phyloP scores from a whole-genome alignment of 2,113 vertebrate genomes.

The Tragelaphus scriptus region DNA sequence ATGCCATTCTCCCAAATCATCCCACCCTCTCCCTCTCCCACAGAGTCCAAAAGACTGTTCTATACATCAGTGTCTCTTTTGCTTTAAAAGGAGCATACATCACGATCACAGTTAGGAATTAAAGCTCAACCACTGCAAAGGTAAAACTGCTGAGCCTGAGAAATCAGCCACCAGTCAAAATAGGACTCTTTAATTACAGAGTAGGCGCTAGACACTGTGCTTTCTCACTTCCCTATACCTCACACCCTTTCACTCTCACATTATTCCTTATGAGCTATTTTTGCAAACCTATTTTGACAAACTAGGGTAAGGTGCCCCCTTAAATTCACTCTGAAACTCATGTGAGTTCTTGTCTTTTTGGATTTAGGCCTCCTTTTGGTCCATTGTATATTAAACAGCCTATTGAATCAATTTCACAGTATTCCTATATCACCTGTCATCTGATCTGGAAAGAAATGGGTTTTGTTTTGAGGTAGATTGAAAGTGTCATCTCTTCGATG shows the following conservation, averaged over 20 bases:
- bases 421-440: background rate
- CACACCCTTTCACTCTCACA: background rate
- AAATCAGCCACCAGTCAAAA: background rate
- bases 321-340: background rate
- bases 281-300: constrained; percentile 34
- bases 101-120: background rate
- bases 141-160: background rate
- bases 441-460: background rate
- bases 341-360: background rate
- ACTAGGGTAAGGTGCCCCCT: background rate
- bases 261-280: background rate
- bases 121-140: background rate
- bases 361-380: background rate
- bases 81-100: background rate
- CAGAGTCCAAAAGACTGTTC: no score
- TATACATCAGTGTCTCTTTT: no score
- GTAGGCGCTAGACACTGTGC: no score
- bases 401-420: background rate
- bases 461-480: constrained; percentile 8
- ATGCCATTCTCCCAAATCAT: no score
- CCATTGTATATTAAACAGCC: background rate
- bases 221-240: background rate
- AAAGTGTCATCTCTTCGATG: background rate
- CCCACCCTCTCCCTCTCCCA: no score
- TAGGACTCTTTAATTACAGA: background rate